Percentiles rank a stretch among this genome's conserved stretches.
Evolutionary conservation across 1,140 invertebrate genomes (phyloP).

Genomic region (Archivesica marissinica): DNA sequence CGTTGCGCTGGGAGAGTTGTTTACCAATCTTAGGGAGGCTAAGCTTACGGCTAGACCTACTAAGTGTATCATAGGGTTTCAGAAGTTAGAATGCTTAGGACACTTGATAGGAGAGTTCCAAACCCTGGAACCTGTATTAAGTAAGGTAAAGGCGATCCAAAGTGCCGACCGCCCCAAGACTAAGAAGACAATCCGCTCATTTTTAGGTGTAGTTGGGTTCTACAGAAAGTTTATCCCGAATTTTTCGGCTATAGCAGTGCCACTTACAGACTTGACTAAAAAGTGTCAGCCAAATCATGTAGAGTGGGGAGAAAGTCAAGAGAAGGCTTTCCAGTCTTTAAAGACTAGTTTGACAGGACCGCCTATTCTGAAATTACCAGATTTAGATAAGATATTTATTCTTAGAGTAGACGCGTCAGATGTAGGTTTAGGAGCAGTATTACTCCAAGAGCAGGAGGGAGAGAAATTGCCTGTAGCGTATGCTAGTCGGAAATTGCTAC

Average conservation of each 20-base stretch:
- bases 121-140: slow-evolving; percentile 71
- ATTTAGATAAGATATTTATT: slow-evolving; percentile 77
- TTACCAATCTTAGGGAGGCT: slow-evolving; percentile 44
- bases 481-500: slow-evolving; percentile 57
- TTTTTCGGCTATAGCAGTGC: slow-evolving; percentile 66
- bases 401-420: slow-evolving; percentile 40
- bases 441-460: slow-evolving; percentile 67
- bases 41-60: slow-evolving; percentile 48
- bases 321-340: slow-evolving; percentile 34
- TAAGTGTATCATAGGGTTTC: slow-evolving; percentile 59
- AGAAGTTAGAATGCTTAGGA: slow-evolving; percentile 52
- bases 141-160: slow-evolving; percentile 79
- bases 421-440: slow-evolving; percentile 63
- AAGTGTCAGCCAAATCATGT: slow-evolving; percentile 65
- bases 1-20: slow-evolving; percentile 23
- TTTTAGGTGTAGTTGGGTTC: slow-evolving; percentile 83
- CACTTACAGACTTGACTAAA: slow-evolving; percentile 73
- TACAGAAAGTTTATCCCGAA: slow-evolving; percentile 81
- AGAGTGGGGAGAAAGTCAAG: neutral
- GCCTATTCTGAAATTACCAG: slow-evolving; percentile 70
- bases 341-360: slow-evolving; percentile 44
- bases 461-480: slow-evolving; percentile 67
- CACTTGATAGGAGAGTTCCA: slow-evolving; percentile 54
- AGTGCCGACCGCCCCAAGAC: slow-evolving; percentile 72
- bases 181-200: slow-evolving; percentile 80